These are phyloP conservation scores for Ephialtes manifestator DNA, from an alignment of 2,888 invertebrate species.

Conservation along the genomic window DNA sequence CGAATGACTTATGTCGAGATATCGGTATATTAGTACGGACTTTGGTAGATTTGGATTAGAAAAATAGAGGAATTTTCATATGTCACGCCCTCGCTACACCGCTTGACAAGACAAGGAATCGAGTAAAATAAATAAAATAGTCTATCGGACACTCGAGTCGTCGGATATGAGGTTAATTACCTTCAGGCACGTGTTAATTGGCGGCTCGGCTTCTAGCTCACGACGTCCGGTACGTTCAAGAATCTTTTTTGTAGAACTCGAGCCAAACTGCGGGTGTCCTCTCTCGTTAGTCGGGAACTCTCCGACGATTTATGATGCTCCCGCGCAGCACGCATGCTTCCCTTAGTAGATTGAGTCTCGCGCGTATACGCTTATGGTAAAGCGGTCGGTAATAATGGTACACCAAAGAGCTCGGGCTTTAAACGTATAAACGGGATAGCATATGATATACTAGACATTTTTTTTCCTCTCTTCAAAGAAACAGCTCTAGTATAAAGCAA, in stretches of 20 bases:
- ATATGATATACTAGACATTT: slow-evolving; percentile 21
- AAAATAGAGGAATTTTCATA: not conserved
- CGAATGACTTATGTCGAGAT: too few relatives aligned
- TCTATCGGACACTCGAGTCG: not conserved
- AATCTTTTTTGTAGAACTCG: slow-evolving; percentile 47
- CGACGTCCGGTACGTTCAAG: slow-evolving; percentile 14
- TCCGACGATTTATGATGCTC: slow-evolving; percentile 38
- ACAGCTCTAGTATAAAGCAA: not conserved
- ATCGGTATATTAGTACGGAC: not conserved
- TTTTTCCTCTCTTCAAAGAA: not conserved
- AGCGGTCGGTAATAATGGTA: slow-evolving; percentile 29
- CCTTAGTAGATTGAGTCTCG: slow-evolving; percentile 3
- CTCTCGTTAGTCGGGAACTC: slow-evolving; percentile 34
- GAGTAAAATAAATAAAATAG: slow-evolving; percentile 9
- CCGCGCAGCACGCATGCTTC: slow-evolving; percentile 18
- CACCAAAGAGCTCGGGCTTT: slow-evolving; percentile 21
- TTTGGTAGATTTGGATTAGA: not conserved
- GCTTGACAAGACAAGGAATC: not conserved
- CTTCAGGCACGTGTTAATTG: slow-evolving; percentile 53
- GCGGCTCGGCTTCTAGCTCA: slow-evolving; percentile 40
- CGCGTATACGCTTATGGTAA: not conserved
- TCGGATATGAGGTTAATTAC: slow-evolving; percentile 50
- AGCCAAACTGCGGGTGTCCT: slow-evolving; percentile 46
- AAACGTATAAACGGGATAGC: slow-evolving; percentile 6
- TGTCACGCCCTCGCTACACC: too few relatives aligned